These are phyloP conservation scores for Heterodera carotae DNA, from an alignment of 1,140 invertebrate species.

Conservation along the genomic window DNA sequence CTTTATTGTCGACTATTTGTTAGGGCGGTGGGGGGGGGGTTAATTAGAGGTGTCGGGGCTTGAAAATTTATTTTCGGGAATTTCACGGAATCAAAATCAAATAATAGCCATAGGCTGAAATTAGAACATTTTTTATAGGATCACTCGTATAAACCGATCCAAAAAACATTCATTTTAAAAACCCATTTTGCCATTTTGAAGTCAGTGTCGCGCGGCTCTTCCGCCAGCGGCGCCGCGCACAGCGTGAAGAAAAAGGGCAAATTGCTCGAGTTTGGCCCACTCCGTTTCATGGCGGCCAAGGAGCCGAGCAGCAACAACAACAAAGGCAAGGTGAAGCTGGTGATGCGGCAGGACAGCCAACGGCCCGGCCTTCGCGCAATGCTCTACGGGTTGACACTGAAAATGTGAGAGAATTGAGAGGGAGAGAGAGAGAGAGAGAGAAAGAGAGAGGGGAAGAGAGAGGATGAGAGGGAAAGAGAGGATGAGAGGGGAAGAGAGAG, in stretches of 20 bases:
- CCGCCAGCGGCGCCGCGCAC: not conserved
- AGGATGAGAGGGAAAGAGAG: no score
- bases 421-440: not conserved
- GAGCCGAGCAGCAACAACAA: not conserved
- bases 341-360: conserved; percentile 17
- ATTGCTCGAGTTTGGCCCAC: conserved; percentile 25
- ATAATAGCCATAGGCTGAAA: no score
- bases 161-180: not conserved
- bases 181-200: not conserved
- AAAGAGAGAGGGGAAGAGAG: no score
- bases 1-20: no score
- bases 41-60: no score
- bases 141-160: no score
- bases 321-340: conserved; percentile 2
- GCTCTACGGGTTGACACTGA: conserved; percentile 40
- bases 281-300: conserved; percentile 24
- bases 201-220: not conserved
- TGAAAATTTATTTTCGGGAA: no score
- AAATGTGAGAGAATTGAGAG: conserved; percentile 18
- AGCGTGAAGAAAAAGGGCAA: conserved; percentile 11
- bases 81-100: no score
- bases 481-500: no score
- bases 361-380: conserved; percentile 30
- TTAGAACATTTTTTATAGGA: no score
- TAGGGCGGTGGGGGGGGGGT: no score